phyloP scores from a whole-genome alignment of 2,113 vertebrate species.

The Rhagologus leucostigma region DNA sequence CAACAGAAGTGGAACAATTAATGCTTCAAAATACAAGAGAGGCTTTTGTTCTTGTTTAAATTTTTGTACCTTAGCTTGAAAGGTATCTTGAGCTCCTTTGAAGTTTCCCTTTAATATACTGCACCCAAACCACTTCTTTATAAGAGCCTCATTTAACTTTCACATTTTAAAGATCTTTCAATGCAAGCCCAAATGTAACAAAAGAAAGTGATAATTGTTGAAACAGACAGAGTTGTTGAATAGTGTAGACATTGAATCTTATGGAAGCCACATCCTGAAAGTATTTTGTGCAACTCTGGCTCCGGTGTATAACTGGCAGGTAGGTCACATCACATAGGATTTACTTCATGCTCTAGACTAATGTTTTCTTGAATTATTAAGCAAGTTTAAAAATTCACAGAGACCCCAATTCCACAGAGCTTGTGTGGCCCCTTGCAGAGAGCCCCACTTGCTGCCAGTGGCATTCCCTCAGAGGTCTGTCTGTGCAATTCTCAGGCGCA shows the following conservation, averaged over 20 bases:
- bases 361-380: conserved; percentile 38
- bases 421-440: neutral
- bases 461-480: neutral
- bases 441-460: neutral
- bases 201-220: conserved; percentile 32
- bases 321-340: neutral
- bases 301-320: neutral
- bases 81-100: conserved; percentile 60
- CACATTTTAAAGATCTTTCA: conserved; percentile 56
- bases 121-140: conserved; percentile 52
- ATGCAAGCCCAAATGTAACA: conserved; percentile 26
- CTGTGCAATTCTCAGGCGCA: fast-evolving
- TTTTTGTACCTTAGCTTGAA: conserved; percentile 57
- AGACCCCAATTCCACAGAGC: neutral
- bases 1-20: conserved; percentile 57
- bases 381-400: conserved; percentile 45
- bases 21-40: conserved; percentile 65
- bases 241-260: neutral
- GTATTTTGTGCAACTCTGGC: neutral
- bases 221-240: neutral
- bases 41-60: conserved; percentile 60
- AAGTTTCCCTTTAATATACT: conserved; percentile 57
- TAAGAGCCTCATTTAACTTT: conserved; percentile 60
- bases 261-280: neutral
- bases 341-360: conserved; percentile 14